phyloP scores from a whole-genome alignment of 2,888 invertebrate species.

The Glyphotaelius pellucidus region DNA sequence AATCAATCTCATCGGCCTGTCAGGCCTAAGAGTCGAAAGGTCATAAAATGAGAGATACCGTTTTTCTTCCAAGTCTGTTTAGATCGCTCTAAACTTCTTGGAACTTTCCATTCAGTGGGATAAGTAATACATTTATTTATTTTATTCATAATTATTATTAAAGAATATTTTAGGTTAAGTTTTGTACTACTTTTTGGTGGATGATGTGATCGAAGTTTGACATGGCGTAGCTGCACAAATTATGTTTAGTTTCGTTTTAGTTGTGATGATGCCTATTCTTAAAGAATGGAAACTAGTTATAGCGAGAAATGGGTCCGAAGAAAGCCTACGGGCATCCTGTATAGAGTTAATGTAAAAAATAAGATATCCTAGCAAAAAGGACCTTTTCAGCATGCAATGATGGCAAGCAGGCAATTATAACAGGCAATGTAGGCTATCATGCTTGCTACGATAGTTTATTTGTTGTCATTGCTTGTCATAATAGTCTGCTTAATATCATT shows the following conservation, averaged over 20 bases:
- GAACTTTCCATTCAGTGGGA: background rate
- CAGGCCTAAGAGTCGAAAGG: background rate
- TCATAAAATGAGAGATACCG: background rate
- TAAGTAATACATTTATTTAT: background rate
- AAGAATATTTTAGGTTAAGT: background rate
- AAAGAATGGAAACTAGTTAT: background rate
- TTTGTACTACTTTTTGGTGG: background rate
- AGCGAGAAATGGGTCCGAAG: background rate
- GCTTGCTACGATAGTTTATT: background rate
- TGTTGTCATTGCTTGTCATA: no score
- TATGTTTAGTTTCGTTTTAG: background rate
- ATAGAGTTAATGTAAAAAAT: background rate
- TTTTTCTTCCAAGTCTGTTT: background rate
- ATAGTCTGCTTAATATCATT: no score
- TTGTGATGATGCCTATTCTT: background rate
- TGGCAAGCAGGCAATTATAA: background rate
- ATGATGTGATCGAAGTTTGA: slow-evolving; percentile 8
- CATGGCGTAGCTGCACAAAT: slow-evolving; percentile 19
- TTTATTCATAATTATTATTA: background rate
- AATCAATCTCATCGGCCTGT: background rate
- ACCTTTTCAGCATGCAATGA: background rate
- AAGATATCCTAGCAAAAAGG: background rate
- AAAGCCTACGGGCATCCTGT: background rate
- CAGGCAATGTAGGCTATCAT: background rate
- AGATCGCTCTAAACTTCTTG: background rate